These are phyloP conservation scores for Python bivittatus DNA, from an alignment of 2,113 vertebrate genomes.

Conservation along the genomic window DNA sequence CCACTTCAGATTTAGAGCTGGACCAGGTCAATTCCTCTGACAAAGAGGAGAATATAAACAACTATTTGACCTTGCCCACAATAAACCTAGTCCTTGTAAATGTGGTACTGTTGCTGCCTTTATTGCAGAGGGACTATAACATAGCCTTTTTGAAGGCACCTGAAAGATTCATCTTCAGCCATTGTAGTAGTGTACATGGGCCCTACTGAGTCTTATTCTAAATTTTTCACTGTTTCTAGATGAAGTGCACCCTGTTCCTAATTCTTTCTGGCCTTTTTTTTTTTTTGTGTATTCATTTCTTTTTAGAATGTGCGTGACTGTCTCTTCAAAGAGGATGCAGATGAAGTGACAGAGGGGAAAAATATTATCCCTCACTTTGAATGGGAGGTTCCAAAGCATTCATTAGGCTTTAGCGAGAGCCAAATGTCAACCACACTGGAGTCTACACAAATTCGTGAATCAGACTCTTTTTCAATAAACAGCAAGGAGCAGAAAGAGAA, in stretches of 20 bases:
- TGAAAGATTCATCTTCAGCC: background rate
- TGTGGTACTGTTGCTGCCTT: background rate
- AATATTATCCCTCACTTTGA: constrained; percentile 60
- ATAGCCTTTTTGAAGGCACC: background rate
- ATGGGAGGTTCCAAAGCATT: constrained; percentile 66
- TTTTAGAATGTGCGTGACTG: constrained; percentile 77
- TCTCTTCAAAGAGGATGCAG: constrained; percentile 72
- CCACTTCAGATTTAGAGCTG: background rate
- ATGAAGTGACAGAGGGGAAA: constrained; percentile 69
- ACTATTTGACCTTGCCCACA: background rate
- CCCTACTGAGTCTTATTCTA: constrained; percentile 11
- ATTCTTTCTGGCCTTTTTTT: constrained; percentile 67
- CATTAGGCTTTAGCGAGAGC: constrained; percentile 67
- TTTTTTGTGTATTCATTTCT: constrained; percentile 71
- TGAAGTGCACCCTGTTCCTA: constrained; percentile 58
- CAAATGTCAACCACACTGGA: constrained; percentile 53
- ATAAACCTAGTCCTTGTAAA: background rate
- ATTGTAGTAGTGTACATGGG: background rate
- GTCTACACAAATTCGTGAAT: constrained; percentile 57
- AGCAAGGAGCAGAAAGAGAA: constrained; percentile 64
- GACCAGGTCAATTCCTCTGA: background rate
- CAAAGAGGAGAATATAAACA: background rate
- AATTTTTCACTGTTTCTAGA: constrained; percentile 52
- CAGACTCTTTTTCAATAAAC: constrained; percentile 63
- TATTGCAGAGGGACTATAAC: background rate